Evolutionary conservation across 2,113 vertebrate genomes (phyloP).

Genomic region (Phaethornis superciliosus): DNA sequence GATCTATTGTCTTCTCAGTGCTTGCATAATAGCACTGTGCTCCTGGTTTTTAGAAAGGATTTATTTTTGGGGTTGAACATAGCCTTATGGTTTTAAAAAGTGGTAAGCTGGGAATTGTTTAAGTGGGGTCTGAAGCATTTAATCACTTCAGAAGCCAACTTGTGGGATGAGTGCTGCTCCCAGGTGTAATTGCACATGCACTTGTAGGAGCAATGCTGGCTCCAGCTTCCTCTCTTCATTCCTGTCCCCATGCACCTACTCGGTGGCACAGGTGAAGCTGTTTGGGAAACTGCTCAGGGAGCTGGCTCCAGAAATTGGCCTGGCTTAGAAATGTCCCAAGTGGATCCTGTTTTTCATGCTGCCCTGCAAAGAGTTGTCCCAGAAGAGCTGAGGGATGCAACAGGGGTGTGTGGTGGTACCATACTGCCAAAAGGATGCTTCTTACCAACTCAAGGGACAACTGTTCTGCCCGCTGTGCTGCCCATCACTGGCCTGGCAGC

Average conservation of each 20-base stretch:
- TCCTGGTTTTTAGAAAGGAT: background rate
- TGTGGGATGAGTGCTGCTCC: background rate
- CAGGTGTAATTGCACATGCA: fast-evolving
- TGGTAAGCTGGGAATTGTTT: background rate
- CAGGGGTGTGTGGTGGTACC: fast-evolving
- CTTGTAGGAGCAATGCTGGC: background rate
- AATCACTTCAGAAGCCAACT: background rate
- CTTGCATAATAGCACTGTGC: slow-evolving; percentile 19
- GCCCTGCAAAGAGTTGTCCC: background rate
- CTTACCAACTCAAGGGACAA: fast-evolving
- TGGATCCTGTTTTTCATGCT: too few relatives aligned
- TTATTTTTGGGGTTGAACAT: slow-evolving; percentile 18
- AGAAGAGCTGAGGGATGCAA: background rate
- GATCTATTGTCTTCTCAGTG: slow-evolving; percentile 31
- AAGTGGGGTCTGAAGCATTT: background rate
- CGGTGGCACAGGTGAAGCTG: background rate
- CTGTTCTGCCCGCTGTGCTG: fast-evolving
- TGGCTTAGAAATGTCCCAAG: background rate
- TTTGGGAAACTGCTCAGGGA: background rate
- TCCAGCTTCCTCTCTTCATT: background rate
- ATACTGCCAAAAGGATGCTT: background rate
- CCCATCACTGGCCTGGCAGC: background rate
- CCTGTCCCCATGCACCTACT: background rate
- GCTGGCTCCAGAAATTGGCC: background rate
- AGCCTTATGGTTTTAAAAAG: background rate